phyloP scores from a whole-genome alignment of 1,140 invertebrate species.

The Spodoptera litura region DNA sequence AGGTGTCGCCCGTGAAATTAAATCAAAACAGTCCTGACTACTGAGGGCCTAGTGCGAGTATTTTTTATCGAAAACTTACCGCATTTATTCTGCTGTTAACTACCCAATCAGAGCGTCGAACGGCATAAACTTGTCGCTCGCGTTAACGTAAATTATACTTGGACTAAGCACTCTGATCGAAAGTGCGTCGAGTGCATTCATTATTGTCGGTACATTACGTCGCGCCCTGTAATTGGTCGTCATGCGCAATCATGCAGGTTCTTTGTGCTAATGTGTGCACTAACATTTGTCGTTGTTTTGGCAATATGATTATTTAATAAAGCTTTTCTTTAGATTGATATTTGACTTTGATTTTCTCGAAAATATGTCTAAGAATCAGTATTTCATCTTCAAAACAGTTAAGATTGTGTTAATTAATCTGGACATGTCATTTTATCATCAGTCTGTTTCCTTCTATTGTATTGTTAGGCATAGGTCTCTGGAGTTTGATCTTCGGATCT shows the following conservation, averaged over 20 bases:
- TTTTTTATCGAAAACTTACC: too few relatives aligned
- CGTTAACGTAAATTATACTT: too few relatives aligned
- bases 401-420: background rate
- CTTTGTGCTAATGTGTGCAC: background rate
- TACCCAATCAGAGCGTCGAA: too few relatives aligned
- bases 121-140: too few relatives aligned
- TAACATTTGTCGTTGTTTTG: background rate
- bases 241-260: background rate
- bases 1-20: slow-evolving; percentile 48
- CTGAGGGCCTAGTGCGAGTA: too few relatives aligned
- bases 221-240: slow-evolving; percentile 22
- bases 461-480: background rate
- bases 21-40: slow-evolving; percentile 49
- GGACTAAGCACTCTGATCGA: background rate
- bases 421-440: too few relatives aligned
- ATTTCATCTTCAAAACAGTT: too few relatives aligned
- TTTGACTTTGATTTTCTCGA: too few relatives aligned
- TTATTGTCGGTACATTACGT: slow-evolving; percentile 32
- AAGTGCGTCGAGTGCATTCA: slow-evolving; percentile 6
- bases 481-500: too few relatives aligned
- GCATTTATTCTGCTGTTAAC: too few relatives aligned
- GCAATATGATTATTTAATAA: background rate
- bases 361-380: too few relatives aligned
- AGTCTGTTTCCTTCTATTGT: background rate
- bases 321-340: background rate